These are phyloP conservation scores for Seriola dumerili DNA, from an alignment of 2,113 vertebrate genomes.

Conservation along the genomic window DNA sequence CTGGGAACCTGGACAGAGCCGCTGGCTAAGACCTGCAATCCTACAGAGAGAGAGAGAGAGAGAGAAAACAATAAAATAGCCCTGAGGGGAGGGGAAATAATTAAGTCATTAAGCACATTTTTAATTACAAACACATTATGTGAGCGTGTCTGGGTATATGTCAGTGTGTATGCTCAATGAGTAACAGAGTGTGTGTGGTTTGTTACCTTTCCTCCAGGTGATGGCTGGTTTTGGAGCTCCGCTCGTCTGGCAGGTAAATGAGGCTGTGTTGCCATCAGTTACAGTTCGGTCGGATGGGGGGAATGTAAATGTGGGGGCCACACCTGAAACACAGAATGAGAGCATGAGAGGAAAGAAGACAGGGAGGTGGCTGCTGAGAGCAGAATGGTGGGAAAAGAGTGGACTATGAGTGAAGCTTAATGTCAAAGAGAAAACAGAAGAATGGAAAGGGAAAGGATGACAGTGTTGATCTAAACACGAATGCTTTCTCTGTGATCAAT, in stretches of 20 bases:
- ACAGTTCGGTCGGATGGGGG: conserved; percentile 88
- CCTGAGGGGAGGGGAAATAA: conserved; percentile 29
- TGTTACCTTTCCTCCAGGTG: conserved; percentile 92
- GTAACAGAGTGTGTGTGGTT: neutral
- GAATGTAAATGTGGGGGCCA: conserved; percentile 86
- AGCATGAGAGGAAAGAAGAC: conserved; percentile 10
- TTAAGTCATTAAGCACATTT: conserved; percentile 21
- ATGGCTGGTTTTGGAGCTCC: conserved; percentile 94
- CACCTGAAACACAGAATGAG: conserved; percentile 82
- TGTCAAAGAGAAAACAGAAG: neutral
- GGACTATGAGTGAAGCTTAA: neutral
- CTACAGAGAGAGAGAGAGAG: conserved; percentile 72
- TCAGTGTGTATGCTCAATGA: neutral
- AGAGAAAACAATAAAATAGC: conserved; percentile 27
- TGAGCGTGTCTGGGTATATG: neutral
- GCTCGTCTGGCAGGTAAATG: conserved; percentile 90
- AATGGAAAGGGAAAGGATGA: conserved; percentile 18
- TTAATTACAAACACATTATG: conserved; percentile 35
- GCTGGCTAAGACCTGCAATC: conserved; percentile 89
- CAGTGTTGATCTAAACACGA: conserved; percentile 44
- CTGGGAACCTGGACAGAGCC: conserved; percentile 91
- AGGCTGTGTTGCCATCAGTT: conserved; percentile 88
- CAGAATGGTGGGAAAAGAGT: neutral
- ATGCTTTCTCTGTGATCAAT: conserved; percentile 49
- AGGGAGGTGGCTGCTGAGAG: neutral